These are phyloP conservation scores for Enteromius argenteus DNA, from an alignment of 2,797 vertebrate species.

Conservation along the genomic window DNA sequence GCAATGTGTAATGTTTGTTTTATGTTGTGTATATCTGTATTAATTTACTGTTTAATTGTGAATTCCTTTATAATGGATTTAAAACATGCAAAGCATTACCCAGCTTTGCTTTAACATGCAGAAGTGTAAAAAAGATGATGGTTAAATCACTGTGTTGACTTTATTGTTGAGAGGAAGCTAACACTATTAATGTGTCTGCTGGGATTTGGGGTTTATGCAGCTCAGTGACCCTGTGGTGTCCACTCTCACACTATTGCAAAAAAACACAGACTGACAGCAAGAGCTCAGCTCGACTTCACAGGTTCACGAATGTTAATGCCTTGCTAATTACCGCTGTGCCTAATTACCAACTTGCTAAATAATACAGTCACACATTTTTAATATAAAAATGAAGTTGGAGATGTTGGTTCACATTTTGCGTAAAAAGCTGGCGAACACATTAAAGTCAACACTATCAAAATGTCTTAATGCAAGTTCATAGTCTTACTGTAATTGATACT, in stretches of 20 bases:
- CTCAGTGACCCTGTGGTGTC: slow-evolving; percentile 80
- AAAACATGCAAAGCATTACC: not conserved
- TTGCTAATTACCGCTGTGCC: slow-evolving; percentile 25
- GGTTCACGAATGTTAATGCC: slow-evolving; percentile 37
- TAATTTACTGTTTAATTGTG: not conserved
- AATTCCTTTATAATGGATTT: not conserved
- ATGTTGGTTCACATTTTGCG: slow-evolving; percentile 14
- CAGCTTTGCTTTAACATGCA: not conserved
- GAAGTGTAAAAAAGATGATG: slow-evolving; percentile 25
- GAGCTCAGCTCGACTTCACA: slow-evolving; percentile 28
- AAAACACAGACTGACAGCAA: not conserved
- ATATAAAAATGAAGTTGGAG: not conserved
- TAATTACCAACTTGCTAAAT: slow-evolving; percentile 28
- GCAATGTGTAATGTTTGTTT: not conserved
- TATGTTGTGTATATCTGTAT: not conserved
- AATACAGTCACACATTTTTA: not conserved
- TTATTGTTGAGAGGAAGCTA: slow-evolving; percentile 74
- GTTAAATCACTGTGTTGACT: slow-evolving; percentile 12
- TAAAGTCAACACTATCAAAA: not conserved
- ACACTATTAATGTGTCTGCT: slow-evolving; percentile 78
- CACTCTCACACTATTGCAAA: slow-evolving; percentile 80
- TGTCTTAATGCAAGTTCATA: not conserved
- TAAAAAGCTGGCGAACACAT: not conserved
- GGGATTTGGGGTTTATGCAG: slow-evolving; percentile 78
- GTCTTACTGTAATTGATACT: not conserved